These are phyloP conservation scores for Saturnia pavonia DNA, from an alignment of 2,888 invertebrate genomes.

Conservation along the genomic window DNA sequence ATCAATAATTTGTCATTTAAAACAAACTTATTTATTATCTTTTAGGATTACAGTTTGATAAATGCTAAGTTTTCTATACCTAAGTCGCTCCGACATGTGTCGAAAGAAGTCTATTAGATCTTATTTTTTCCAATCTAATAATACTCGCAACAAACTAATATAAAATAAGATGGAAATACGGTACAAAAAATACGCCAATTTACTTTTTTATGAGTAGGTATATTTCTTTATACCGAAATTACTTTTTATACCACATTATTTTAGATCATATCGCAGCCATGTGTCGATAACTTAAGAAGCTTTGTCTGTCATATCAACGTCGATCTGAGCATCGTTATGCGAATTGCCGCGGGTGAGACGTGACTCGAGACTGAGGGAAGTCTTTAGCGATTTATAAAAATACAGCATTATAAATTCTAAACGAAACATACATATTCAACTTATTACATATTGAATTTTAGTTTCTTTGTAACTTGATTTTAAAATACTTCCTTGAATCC, in stretches of 20 bases:
- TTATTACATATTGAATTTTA: not conserved
- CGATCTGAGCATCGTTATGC: conserved; percentile 19
- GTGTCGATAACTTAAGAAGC: conserved; percentile 1
- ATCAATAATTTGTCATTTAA: no score
- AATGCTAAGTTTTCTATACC: no score
- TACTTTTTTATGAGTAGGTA: not conserved
- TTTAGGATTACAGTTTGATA: no score
- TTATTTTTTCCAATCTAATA: no score
- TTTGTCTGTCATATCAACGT: conserved; percentile 15
- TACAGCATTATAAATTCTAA: not conserved
- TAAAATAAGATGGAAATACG: no score
- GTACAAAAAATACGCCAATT: not conserved
- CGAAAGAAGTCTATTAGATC: no score
- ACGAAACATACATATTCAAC: no score
- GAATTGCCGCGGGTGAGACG: conserved; percentile 13
- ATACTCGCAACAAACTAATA: no score
- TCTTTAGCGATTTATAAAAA: conserved; percentile 9
- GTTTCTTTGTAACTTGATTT: not conserved
- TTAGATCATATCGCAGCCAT: conserved; percentile 5
- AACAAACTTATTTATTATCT: no score
- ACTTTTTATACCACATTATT: conserved; percentile 11
- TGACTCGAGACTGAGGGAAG: conserved; percentile 1
- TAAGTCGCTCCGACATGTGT: no score
- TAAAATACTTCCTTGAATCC: not conserved
- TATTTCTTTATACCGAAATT: not conserved